Evolutionary conservation across 1,140 invertebrate genomes (phyloP), one percentile per base, ranked within the genome.

Genomic region (Drosophila sp.): DNA sequence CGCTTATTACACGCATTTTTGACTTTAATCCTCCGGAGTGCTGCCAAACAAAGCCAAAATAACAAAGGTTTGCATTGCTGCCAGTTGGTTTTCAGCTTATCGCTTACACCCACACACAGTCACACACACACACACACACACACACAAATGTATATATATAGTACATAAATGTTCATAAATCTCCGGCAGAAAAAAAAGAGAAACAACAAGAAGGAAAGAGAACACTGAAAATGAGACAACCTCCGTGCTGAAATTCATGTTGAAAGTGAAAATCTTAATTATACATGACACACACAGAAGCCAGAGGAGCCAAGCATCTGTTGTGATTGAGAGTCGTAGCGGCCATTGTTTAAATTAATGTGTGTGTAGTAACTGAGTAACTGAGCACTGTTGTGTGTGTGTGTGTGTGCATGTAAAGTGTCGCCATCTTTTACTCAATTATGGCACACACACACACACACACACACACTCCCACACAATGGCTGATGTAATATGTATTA

Each of bases 1-100:
- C 83, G 80, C 85, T 80, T 89, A 89, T 89, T 89, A 90, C 85
- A 90, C 85, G 80, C 84, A 84, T 89, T 89, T 90, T 89, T 89
- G 85, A 89, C 84, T 90, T 90, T 89, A 89, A 89, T 89, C 84
- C 84, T 85, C 74, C 71, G 69, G 69, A 89, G 84, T 90, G 84
- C 77, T 71, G 80, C 60, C 77, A 79, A 89, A 89, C 84, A 87
- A 87, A 87, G 84, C 72, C 84, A 58, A 87, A 87, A 83, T 89
- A 83, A 87, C 84, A 87, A 81, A 87, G 83, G 83, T 87, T 87
- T 89, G 83, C 84, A 87, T 79, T 64, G 83, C 72, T 87, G 83
- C 61, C 83, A 80, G 83, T 87, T 87, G 83, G 83, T 77, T 89
- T 77, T 63, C 83, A 83, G 84, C 83, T 89, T 87, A 87, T 87